phyloP scores from a whole-genome alignment of 2,888 invertebrate species.

The Odontocerum albicorne region DNA sequence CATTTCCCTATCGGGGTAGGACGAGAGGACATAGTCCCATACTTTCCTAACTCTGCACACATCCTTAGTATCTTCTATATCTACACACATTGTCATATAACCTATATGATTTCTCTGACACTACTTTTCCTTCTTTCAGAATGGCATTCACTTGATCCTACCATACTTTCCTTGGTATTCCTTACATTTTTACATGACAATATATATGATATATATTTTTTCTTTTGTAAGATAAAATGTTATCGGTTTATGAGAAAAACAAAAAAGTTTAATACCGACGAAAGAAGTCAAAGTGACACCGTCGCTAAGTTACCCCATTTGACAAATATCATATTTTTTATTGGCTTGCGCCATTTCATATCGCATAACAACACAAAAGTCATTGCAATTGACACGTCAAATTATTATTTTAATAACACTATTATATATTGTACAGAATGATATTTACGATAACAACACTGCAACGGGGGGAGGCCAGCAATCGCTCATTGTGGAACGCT shows the following conservation, averaged over 20 bases:
- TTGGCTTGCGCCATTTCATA: conserved; percentile 24
- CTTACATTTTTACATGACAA: too few relatives aligned
- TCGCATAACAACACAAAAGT: conserved; percentile 33
- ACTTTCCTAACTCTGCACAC: too few relatives aligned
- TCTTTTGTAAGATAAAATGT: background rate
- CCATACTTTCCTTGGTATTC: too few relatives aligned
- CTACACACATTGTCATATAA: too few relatives aligned
- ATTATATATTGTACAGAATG: conserved; percentile 23
- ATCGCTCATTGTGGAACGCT: background rate
- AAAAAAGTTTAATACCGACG: too few relatives aligned
- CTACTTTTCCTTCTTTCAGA: too few relatives aligned
- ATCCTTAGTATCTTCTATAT: too few relatives aligned
- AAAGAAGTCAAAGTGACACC: background rate
- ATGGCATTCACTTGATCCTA: too few relatives aligned
- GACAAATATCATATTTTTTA: conserved; percentile 15
- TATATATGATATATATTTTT: background rate
- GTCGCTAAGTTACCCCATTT: background rate
- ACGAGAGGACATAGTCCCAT: too few relatives aligned
- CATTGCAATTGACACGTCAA: conserved; percentile 35
- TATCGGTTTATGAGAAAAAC: too few relatives aligned
- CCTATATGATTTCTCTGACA: too few relatives aligned
- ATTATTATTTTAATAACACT: conserved; percentile 35
- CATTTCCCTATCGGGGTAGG: too few relatives aligned
- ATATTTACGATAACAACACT: conserved; percentile 30
- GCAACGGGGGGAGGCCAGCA: conserved; percentile 1